phyloP scores from a whole-genome alignment of 2,113 vertebrate species.

The Oreocharis arfaki region DNA sequence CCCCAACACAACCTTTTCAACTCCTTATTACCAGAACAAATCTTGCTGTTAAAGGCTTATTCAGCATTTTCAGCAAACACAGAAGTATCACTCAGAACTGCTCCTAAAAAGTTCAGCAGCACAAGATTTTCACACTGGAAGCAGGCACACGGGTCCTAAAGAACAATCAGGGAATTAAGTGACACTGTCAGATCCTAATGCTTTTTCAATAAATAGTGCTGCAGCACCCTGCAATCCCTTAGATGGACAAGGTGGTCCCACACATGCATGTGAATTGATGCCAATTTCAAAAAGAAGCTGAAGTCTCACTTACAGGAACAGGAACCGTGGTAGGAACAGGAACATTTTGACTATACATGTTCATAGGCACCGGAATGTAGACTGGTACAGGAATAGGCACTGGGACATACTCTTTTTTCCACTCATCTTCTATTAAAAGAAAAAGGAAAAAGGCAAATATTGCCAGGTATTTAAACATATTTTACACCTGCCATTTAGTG shows the following conservation, averaged over 20 bases:
- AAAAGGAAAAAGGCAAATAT: constrained; percentile 36
- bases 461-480: constrained; percentile 12
- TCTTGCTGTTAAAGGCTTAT: not conserved
- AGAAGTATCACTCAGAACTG: not conserved
- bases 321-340: constrained; percentile 86
- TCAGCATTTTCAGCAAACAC: not conserved
- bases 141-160: not conserved
- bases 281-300: not conserved
- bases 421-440: constrained; percentile 77
- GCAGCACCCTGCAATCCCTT: not conserved
- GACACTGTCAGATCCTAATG: not conserved
- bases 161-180: not conserved
- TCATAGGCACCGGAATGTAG: constrained; percentile 95
- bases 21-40: not conserved
- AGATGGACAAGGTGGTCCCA: not conserved
- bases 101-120: not conserved
- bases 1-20: not conserved
- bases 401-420: constrained; percentile 91
- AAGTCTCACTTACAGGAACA: constrained; percentile 84
- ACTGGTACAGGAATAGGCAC: constrained; percentile 95
- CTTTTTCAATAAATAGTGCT: not conserved
- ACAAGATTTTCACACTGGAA: not conserved
- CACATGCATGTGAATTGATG: not conserved
- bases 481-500: not conserved
- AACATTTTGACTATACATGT: constrained; percentile 89